A percentile compares a stretch with the other conserved stretches of the same genome.
phyloP scores from a whole-genome alignment of 2,797 vertebrate species.

The Acrossocheilus fasciatus region DNA sequence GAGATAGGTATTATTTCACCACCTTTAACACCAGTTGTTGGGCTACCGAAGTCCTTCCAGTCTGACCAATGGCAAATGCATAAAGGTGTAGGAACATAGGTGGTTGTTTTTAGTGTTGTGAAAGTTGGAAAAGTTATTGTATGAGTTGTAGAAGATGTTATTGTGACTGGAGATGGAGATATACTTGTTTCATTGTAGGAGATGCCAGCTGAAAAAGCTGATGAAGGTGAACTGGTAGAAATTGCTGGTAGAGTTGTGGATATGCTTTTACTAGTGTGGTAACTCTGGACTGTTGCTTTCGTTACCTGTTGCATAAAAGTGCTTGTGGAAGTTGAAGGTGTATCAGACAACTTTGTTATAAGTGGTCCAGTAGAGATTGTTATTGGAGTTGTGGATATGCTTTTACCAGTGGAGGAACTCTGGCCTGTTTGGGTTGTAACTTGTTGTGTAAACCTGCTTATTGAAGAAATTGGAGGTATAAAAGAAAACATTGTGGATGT shows the following conservation, averaged over 20 bases:
- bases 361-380: neutral
- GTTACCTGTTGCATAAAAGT: neutral
- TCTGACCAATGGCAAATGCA: slow-evolving; percentile 25
- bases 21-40: slow-evolving; percentile 55
- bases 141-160: neutral
- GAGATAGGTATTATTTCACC: slow-evolving; percentile 62
- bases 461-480: neutral
- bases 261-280: neutral
- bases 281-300: neutral
- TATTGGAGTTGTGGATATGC: neutral
- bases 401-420: neutral
- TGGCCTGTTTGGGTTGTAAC: neutral
- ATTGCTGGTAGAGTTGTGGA: neutral
- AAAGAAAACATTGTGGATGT: neutral
- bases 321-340: neutral
- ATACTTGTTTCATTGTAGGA: neutral
- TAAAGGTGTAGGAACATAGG: neutral
- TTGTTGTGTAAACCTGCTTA: neutral
- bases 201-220: too few relatives aligned
- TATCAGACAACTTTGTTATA: neutral
- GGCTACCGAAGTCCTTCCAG: slow-evolving; percentile 56
- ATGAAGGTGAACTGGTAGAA: neutral
- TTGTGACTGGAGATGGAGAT: neutral
- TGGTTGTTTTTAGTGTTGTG: neutral
- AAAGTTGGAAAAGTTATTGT: neutral